Evolutionary conservation across 2,797 vertebrate species (phyloP).

Genomic region (Poecile montanus): DNA sequence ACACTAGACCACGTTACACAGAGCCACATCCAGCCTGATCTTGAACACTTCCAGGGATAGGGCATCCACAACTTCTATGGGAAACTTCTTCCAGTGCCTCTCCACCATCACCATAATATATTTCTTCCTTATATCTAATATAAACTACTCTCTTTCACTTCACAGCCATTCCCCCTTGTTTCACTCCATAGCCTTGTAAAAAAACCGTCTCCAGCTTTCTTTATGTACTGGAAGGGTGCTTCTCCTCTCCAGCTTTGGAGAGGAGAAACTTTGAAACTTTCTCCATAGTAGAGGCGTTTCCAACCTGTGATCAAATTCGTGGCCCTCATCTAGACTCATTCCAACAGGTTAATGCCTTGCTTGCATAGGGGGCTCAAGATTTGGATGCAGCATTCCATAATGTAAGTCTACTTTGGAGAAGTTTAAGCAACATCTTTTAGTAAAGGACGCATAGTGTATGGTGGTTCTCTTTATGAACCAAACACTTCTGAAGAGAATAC

Average conservation of each 20-base stretch:
- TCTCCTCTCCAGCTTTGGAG: neutral
- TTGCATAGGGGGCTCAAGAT: neutral
- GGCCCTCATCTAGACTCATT: neutral
- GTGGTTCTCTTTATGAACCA: neutral
- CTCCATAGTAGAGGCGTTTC: neutral
- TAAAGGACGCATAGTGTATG: neutral
- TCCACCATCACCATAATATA: accelerated
- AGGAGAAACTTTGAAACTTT: too few species aligned
- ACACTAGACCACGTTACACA: neutral
- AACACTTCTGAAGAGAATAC: neutral
- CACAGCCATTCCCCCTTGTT: neutral
- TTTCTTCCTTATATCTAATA: neutral
- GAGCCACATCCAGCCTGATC: neutral
- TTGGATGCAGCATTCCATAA: neutral
- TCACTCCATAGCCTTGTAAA: neutral
- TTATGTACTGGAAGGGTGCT: neutral
- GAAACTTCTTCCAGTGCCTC: neutral
- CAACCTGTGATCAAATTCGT: neutral
- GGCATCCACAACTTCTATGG: neutral
- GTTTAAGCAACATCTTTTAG: neutral
- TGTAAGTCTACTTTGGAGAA: neutral
- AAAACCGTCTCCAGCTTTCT: neutral
- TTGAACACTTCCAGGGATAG: neutral
- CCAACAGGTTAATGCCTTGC: neutral
- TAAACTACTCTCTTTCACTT: neutral